A percentile compares a stretch with the other conserved stretches of the same genome.
Evolutionary conservation across 2,797 vertebrate genomes (phyloP).

Genomic region (Ctenopoma multispine): DNA sequence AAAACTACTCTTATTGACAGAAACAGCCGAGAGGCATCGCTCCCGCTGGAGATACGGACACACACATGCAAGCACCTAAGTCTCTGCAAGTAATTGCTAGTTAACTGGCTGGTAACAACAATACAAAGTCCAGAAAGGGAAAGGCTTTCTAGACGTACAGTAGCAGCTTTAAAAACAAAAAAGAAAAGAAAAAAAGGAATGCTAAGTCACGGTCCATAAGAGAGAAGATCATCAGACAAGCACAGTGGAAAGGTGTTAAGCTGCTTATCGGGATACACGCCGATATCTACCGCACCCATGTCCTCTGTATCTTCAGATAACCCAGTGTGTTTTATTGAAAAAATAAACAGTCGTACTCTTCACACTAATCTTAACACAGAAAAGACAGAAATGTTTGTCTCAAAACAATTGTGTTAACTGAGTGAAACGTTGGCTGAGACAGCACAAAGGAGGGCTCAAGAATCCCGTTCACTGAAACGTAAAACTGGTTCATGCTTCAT

Average conservation of each 20-base stretch:
- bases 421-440: not conserved
- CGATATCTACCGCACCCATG: not conserved
- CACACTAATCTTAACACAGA: not conserved
- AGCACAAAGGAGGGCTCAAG: not conserved
- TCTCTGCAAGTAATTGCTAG: conserved; percentile 21
- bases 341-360: not conserved
- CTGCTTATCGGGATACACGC: conserved; percentile 2
- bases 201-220: conserved; percentile 30
- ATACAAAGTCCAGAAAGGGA: conserved; percentile 25
- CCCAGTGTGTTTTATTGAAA: not conserved
- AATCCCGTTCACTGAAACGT: too few relatives aligned
- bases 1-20: conserved; percentile 66
- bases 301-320: not conserved
- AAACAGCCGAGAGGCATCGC: conserved; percentile 10
- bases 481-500: conserved; percentile 37
- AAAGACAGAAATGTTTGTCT: not conserved
- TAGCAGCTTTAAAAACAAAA: conserved; percentile 23
- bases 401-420: conserved; percentile 1
- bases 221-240: not conserved
- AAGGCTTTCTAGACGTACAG: conserved; percentile 23
- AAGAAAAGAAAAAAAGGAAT: conserved; percentile 41
- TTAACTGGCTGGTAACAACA: conserved; percentile 37
- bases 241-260: conserved; percentile 1
- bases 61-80: conserved; percentile 64
- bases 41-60: conserved; percentile 35